Evolutionary conservation across 2,113 vertebrate species (phyloP).

Genomic region (human (Homo sapiens)): GRCh38 chr20:20571001-20571500

Average conservation of each 20-base stretch:
- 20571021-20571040: not conserved
- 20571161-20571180: not conserved
- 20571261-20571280: not conserved
- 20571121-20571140: not conserved
- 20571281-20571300: not conserved
- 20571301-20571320: not conserved
- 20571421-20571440: not conserved
- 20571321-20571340: not conserved
- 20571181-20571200: not conserved
- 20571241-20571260: not conserved
- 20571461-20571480: constrained; percentile 93
- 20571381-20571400: not conserved
- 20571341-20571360: not conserved
- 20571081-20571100: not conserved
- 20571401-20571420: not conserved
- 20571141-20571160: not conserved
- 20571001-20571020: not conserved
- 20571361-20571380: not conserved
- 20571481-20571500: constrained; percentile 96
- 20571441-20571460: constrained; percentile 86
- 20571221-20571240: not conserved
- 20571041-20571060: not conserved
- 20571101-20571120: not conserved
- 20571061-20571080: constrained; percentile 26
- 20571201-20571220: not conserved